Conservation (phyloP, 2,888 invertebrate species). For the Pandemis corylana region DNA sequence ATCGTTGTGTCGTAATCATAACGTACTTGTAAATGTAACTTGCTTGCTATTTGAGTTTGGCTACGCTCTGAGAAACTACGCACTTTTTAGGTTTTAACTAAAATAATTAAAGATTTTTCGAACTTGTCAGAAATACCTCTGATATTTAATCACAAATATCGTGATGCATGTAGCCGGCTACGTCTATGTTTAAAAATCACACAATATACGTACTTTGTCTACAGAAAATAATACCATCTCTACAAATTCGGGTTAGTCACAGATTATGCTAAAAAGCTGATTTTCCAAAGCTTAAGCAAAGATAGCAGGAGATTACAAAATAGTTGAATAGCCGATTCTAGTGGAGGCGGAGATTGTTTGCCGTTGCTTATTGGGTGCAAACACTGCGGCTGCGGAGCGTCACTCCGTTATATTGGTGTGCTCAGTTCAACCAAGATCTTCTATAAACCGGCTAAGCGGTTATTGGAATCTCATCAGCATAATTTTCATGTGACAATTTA, state of each 20-base stretch:
- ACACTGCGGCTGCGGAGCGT: constrained; percentile 23
- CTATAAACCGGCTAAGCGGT: constrained; percentile 22
- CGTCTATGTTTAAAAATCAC: background rate
- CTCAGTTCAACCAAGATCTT: constrained; percentile 13
- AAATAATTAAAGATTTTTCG: too few relatives aligned
- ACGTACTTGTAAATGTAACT: background rate
- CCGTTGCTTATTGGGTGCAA: constrained; percentile 33
- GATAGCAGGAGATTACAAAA: constrained; percentile 23
- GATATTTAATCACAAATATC: too few relatives aligned
- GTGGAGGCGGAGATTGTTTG: constrained; percentile 29
- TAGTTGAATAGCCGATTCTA: constrained; percentile 17
- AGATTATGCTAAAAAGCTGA: background rate
- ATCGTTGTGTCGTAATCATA: constrained; percentile 22
- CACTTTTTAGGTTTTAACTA: background rate
- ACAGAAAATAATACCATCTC: background rate
- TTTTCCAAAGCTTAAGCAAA: constrained; percentile 9
- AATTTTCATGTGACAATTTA: background rate
- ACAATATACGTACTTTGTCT: background rate
- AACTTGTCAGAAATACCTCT: too few relatives aligned
- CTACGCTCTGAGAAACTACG: background rate
- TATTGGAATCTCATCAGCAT: constrained; percentile 9
- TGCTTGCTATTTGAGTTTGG: background rate
- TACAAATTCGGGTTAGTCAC: background rate
- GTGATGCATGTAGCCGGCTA: background rate
- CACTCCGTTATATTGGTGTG: constrained; percentile 2